Evolutionary conservation across 2,113 vertebrate genomes (phyloP).

Genomic region (Ursus arctos): DNA sequence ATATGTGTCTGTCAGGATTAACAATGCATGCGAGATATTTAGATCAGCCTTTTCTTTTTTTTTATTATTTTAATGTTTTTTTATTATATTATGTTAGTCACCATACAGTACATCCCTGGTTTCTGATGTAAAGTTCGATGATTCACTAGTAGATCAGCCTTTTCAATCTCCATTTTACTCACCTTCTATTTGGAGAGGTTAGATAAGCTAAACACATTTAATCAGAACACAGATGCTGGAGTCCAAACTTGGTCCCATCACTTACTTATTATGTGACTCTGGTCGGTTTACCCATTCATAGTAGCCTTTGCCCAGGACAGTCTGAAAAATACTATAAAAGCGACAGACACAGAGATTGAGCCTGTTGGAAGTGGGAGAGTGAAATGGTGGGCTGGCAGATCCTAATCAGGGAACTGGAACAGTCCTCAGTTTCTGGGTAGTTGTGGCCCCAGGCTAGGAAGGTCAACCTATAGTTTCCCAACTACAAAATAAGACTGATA

Average conservation of each 20-base stretch:
- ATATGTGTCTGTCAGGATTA: neutral
- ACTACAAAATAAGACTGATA: neutral
- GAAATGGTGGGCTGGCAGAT: neutral
- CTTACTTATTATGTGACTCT: neutral
- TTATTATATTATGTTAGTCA: no score
- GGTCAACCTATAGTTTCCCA: neutral
- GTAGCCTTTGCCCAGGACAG: constrained; percentile 13
- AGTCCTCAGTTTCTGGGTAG: neutral
- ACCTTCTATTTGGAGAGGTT: neutral
- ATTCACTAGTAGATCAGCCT: neutral
- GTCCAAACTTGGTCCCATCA: neutral
- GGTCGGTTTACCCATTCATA: neutral
- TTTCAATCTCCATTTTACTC: neutral
- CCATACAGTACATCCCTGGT: no score
- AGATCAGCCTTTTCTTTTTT: neutral
- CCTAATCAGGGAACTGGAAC: neutral
- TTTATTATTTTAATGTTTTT: no score
- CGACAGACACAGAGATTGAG: neutral
- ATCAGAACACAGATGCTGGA: constrained; percentile 28
- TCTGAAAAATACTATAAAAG: neutral
- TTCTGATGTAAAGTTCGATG: no score
- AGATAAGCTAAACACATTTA: neutral
- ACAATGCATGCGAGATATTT: neutral
- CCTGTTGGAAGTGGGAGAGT: neutral
- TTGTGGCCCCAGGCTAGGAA: neutral